These are phyloP conservation scores for Columbina picui DNA, from an alignment of 2,113 vertebrate genomes.

Conservation along the genomic window DNA sequence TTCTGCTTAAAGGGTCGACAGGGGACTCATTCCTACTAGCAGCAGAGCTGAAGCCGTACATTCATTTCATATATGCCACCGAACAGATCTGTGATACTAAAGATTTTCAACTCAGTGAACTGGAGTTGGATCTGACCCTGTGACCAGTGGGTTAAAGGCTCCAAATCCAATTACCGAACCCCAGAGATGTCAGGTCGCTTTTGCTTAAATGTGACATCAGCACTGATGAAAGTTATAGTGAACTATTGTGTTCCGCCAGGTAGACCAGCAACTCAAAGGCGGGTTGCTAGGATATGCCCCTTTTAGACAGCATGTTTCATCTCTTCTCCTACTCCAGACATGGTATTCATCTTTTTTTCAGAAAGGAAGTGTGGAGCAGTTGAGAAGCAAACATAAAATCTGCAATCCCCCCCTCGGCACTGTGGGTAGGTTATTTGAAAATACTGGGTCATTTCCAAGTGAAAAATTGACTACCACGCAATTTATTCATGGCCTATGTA, in stretches of 20 bases:
- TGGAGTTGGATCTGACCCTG: background rate
- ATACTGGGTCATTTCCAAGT: background rate
- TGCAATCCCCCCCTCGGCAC: background rate
- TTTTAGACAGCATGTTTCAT: background rate
- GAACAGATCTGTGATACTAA: background rate
- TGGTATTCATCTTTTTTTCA: background rate
- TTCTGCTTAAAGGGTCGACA: background rate
- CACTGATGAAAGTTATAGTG: background rate
- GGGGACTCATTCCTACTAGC: background rate
- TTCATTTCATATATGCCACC: background rate
- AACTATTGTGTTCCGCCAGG: background rate
- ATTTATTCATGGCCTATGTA: background rate
- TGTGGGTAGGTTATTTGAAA: background rate
- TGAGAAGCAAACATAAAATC: background rate
- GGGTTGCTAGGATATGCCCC: background rate
- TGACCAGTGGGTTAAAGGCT: slow-evolving; percentile 50
- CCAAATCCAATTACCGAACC: slow-evolving; percentile 34
- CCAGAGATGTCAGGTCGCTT: slow-evolving; percentile 6
- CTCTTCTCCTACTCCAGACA: background rate
- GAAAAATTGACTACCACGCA: background rate
- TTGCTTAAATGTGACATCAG: background rate
- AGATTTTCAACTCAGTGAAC: slow-evolving; percentile 12
- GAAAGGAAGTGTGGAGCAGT: background rate
- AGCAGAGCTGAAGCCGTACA: background rate
- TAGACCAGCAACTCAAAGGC: background rate